phyloP scores from a whole-genome alignment of 1,140 invertebrate species.

The Heliconius melpomene region DNA sequence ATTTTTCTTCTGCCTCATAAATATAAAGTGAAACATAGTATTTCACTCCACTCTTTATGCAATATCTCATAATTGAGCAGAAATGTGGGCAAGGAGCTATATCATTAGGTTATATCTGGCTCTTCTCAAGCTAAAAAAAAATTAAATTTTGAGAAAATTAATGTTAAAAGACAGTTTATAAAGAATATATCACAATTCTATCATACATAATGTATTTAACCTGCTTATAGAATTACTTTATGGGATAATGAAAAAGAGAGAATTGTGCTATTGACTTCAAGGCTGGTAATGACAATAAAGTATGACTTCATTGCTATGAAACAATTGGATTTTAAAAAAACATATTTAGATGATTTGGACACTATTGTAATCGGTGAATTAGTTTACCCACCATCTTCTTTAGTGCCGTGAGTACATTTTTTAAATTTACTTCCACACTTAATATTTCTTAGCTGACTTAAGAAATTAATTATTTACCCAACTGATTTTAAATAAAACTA shows the following conservation, averaged over 20 bases:
- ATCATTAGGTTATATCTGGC: no score
- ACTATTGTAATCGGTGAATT: conserved; percentile 88
- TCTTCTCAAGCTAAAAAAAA: no score
- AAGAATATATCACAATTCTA: background rate
- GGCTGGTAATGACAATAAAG: conserved; percentile 87
- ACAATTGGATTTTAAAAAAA: conserved; percentile 85
- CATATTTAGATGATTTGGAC: conserved; percentile 85
- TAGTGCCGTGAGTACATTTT: conserved; percentile 89
- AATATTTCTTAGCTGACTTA: no score
- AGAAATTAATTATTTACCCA: no score
- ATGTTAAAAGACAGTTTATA: background rate
- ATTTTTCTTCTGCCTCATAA: no score
- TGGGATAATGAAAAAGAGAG: conserved; percentile 94
- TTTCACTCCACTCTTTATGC: no score
- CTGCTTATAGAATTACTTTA: conserved; percentile 86
- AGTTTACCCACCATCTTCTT: conserved; percentile 88
- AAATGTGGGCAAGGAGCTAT: no score
- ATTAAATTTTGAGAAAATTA: no score
- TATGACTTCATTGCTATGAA: conserved; percentile 92
- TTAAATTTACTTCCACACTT: no score
- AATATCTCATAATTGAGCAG: no score
- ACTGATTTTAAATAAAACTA: background rate
- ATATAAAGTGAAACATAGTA: no score
- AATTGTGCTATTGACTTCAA: conserved; percentile 87
- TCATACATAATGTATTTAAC: background rate